phyloP scores from a whole-genome alignment of 2,797 vertebrate genomes.

The Malurus leucopterus region DNA sequence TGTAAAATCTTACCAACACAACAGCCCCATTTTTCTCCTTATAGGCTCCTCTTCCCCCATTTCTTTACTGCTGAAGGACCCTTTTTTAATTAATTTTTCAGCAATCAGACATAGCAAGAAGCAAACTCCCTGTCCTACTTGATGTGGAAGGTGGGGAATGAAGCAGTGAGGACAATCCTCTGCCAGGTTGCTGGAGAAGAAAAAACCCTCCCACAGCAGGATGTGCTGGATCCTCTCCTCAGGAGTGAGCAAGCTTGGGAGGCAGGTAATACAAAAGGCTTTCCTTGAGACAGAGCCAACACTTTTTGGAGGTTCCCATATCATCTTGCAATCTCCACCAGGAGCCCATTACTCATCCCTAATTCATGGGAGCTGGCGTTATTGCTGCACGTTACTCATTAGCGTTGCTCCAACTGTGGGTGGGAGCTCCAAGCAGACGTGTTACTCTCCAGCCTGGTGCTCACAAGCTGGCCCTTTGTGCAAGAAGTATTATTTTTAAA shows the following conservation, averaged over 20 bases:
- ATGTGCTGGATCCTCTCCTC: neutral
- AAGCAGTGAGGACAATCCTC: accelerated
- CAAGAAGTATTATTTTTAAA: constrained; percentile 35
- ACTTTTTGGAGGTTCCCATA: constrained; percentile 19
- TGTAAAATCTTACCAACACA: neutral
- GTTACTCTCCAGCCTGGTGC: neutral
- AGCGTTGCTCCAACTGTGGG: neutral
- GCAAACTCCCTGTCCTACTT: neutral
- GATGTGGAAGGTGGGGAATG: neutral
- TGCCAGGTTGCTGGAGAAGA: neutral
- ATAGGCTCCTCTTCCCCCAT: neutral
- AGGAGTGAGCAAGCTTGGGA: neutral
- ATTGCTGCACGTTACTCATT: neutral
- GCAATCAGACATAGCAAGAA: neutral
- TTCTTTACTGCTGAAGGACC: neutral
- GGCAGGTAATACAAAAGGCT: neutral
- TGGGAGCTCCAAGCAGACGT: neutral
- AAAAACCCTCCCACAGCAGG: neutral
- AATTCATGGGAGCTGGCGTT: constrained; percentile 20
- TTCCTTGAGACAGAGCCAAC: neutral
- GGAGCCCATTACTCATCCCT: constrained; percentile 18
- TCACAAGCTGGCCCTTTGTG: constrained; percentile 41
- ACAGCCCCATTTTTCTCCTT: neutral
- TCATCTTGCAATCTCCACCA: neutral
- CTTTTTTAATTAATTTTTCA: neutral